Evolutionary conservation across 2,113 vertebrate species (phyloP).

Genomic region (Amblyornis subalaris): DNA sequence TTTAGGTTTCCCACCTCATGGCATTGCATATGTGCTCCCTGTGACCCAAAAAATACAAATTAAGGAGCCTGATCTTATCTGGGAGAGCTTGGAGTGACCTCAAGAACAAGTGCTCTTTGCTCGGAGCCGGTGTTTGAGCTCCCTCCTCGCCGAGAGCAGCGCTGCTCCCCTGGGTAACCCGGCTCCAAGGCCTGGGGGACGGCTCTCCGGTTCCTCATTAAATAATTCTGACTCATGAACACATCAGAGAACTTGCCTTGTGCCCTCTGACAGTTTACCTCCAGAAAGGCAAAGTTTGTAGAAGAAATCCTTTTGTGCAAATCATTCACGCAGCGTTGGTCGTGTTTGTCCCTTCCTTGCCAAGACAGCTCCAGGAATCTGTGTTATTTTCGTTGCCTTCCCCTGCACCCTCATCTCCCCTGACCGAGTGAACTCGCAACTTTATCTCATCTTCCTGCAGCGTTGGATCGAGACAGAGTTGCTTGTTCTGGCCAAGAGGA

Average conservation of each 20-base stretch:
- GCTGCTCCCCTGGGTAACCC: neutral
- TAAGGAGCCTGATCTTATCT: neutral
- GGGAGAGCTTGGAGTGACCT: neutral
- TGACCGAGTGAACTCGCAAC: neutral
- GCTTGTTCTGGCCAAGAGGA: neutral
- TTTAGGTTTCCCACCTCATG: neutral
- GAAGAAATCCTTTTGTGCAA: conserved; percentile 33
- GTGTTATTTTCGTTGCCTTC: neutral
- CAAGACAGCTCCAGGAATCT: neutral
- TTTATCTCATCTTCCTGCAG: conserved; percentile 2
- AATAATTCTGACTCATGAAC: conserved; percentile 26
- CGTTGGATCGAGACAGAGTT: neutral
- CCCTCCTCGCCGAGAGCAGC: neutral
- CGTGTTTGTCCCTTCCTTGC: neutral
- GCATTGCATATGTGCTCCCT: rapidly evolving
- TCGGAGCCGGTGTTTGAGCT: neutral
- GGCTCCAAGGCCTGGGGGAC: neutral
- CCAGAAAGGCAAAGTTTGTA: neutral
- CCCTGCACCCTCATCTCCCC: neutral
- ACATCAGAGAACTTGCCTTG: neutral
- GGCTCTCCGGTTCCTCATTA: neutral
- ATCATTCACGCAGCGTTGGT: neutral
- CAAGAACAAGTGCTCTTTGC: rapidly evolving
- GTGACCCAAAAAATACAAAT: neutral
- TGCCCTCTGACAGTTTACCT: conserved; percentile 15